Evolutionary conservation across 2,797 vertebrate genomes (phyloP).

Genomic region (Coregonus ussuriensis): DNA sequence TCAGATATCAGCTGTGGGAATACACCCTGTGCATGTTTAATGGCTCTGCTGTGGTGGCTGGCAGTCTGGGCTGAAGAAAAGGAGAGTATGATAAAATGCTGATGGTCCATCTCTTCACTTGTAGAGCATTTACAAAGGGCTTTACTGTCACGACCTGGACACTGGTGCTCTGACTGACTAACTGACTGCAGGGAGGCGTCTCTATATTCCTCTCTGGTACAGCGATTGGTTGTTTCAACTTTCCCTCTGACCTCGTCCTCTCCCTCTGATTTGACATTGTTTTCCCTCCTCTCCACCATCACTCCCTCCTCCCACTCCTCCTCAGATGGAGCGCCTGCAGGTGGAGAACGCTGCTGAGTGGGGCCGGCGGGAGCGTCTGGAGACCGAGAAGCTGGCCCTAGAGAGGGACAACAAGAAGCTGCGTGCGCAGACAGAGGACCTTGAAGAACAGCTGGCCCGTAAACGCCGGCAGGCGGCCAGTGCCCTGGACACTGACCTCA

Average conservation of each 20-base stretch:
- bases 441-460: constrained; percentile 90
- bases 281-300: background rate
- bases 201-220: constrained; percentile 15
- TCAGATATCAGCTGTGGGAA: background rate
- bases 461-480: constrained; percentile 89
- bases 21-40: background rate
- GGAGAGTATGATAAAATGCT: background rate
- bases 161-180: background rate
- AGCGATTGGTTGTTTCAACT: background rate
- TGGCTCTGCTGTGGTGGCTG: background rate
- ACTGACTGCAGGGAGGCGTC: background rate
- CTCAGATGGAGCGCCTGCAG: constrained; percentile 94
- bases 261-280: background rate
- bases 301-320: background rate
- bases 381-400: constrained; percentile 93
- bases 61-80: background rate
- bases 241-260: background rate
- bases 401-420: constrained; percentile 98
- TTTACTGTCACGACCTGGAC: background rate
- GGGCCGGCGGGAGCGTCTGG: constrained; percentile 91
- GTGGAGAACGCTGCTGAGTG: constrained; percentile 94
- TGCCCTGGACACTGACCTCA: constrained; percentile 89
- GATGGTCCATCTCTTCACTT: background rate
- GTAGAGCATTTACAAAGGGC: background rate
- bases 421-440: constrained; percentile 85